These are phyloP conservation scores for Agraylea sexmaculata DNA, from an alignment of 1,140 invertebrate genomes.

Conservation along the genomic window DNA sequence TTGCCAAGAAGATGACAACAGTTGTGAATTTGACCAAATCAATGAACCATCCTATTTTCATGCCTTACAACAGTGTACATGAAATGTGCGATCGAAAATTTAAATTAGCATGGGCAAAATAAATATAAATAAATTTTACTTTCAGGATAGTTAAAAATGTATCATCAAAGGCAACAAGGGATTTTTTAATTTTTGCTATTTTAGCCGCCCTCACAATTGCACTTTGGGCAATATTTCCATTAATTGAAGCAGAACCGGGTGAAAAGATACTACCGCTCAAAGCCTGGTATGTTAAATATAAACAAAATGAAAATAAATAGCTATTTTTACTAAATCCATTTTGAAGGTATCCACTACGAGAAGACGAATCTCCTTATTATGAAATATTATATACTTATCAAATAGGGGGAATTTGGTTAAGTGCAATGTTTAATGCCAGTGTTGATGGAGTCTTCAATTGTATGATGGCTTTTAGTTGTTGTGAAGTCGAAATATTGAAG, in stretches of 20 bases:
- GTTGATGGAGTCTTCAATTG: slow-evolving; percentile 24
- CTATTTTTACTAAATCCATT: background rate
- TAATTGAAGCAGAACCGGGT: slow-evolving; percentile 12
- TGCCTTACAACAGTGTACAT: slow-evolving; percentile 5
- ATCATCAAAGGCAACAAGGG: background rate
- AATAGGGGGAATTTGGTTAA: slow-evolving; percentile 20
- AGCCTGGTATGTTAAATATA: slow-evolving; percentile 15
- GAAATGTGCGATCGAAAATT: slow-evolving; percentile 9
- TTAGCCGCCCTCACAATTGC: slow-evolving; percentile 10
- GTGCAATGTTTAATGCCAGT: slow-evolving; percentile 22
- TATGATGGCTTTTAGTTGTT: slow-evolving; percentile 21
- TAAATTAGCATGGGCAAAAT: no score
- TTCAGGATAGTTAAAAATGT: background rate
- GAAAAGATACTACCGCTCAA: slow-evolving; percentile 17
- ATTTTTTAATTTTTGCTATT: background rate
- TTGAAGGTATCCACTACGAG: slow-evolving; percentile 20
- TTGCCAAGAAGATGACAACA: slow-evolving; percentile 8
- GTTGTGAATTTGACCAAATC: slow-evolving; percentile 6
- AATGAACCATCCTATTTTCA: slow-evolving; percentile 13
- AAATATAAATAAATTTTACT: no score
- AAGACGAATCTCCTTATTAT: slow-evolving; percentile 13
- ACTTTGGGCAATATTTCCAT: slow-evolving; percentile 17
- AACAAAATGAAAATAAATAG: background rate
- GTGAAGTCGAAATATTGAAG: slow-evolving; percentile 24
- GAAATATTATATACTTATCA: slow-evolving; percentile 21